Conservation (phyloP, 2,888 invertebrate species). For the Trichopria drosophilae region DNA sequence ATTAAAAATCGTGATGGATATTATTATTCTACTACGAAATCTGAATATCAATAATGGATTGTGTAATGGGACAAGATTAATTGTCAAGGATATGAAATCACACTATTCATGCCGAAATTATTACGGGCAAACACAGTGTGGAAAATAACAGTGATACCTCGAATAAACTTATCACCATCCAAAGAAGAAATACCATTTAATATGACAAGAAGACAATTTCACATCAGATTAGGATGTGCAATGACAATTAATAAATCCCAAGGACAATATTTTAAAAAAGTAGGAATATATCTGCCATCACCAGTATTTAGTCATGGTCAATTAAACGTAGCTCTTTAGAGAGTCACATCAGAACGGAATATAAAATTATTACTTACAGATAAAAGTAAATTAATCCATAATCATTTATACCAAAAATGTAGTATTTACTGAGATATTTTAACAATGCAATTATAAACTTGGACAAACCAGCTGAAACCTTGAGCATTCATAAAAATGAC, state of each 20-base stretch:
- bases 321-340: neutral
- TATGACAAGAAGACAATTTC: neutral
- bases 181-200: constrained; percentile 2
- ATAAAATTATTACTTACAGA: neutral
- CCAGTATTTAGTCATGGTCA: neutral
- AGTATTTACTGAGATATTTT: no score
- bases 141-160: neutral
- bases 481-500: no score
- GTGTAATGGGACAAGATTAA: constrained; percentile 29
- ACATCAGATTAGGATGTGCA: neutral
- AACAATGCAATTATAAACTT: no score
- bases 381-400: no score
- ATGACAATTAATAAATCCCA: constrained; percentile 1
- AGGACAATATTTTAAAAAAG: neutral
- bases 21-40: constrained; percentile 38
- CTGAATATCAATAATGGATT: constrained; percentile 30
- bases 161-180: neutral
- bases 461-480: no score
- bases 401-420: no score
- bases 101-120: neutral
- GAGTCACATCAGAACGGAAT: neutral
- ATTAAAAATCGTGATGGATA: constrained; percentile 31
- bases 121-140: neutral
- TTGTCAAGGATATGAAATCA: neutral
- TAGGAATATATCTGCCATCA: neutral